phyloP scores from a whole-genome alignment of 1,140 invertebrate species.

The Zaprionus ornatus region DNA sequence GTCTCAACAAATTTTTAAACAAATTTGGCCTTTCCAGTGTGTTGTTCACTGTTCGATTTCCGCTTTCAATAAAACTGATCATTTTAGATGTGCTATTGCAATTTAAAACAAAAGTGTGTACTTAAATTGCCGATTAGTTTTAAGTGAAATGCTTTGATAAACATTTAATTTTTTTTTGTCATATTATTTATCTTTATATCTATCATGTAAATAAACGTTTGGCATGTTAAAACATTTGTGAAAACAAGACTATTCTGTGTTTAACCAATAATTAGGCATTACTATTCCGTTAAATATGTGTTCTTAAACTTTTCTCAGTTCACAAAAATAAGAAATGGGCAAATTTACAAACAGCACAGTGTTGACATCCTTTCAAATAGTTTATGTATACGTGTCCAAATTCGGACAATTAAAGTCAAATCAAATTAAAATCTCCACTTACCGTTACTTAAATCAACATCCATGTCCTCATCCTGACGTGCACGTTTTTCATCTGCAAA shows the following conservation, averaged over 20 bases:
- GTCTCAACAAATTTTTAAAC: constrained; percentile 29
- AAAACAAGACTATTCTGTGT: too few species aligned
- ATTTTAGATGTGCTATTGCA: constrained; percentile 23
- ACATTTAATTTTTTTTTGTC: neutral
- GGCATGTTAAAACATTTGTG: neutral
- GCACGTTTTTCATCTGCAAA: constrained; percentile 84
- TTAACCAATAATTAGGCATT: too few species aligned
- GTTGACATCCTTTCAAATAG: neutral
- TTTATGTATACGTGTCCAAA: neutral
- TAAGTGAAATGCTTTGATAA: neutral
- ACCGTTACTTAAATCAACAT: constrained; percentile 69
- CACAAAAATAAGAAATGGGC: too few species aligned
- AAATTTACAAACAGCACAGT: neutral
- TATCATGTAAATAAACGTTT: neutral
- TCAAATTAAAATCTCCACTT: constrained; percentile 12
- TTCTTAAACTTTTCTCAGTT: too few species aligned
- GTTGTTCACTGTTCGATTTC: constrained; percentile 22
- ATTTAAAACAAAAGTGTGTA: constrained; percentile 15
- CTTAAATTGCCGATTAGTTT: neutral
- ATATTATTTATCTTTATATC: neutral
- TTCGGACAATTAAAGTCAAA: neutral
- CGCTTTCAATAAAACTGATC: constrained; percentile 26
- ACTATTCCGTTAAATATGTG: too few species aligned
- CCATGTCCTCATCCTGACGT: constrained; percentile 81
- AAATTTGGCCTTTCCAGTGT: constrained; percentile 25